Base-by-base conservation (phyloP, 2,797 vertebrate genomes). In the Molothrus aeneus region DNA sequence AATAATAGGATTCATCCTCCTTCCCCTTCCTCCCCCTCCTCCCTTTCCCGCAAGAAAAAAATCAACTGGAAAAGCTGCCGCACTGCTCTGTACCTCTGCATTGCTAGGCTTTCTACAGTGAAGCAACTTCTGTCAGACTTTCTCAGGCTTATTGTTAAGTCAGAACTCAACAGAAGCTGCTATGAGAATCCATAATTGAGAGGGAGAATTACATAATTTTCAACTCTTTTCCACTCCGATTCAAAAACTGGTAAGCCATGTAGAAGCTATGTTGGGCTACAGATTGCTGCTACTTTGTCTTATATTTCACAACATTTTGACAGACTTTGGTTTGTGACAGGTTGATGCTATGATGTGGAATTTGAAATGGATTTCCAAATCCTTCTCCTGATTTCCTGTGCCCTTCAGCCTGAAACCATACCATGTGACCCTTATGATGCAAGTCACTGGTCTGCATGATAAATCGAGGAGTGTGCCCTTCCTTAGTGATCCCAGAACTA, bases 1-100 rank as follows among this genome's bases (percentile, higher is more conserved):
- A 96, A 84, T 96, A 96, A 94, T 86, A 95, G 94, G 96, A 88
- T 92, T 94, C 86, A 75, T 95, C 45, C 72, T 94, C 66, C 77
- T 90, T 85, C 80, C 57, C 72, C 79, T 51, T 89, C 84, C 86
- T 90, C 24, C 73, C 47, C 77, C 31, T 34, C 19, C 85, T 48
- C 54, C 60, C 64, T 87, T 56, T 63, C 17, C 64, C 70, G 53
- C 18, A 66, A 94, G 40, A 60, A 75, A 95, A 94, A 87, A 87
- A 32, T 3, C 21, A 82, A 22, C 75, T 86, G 82, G 85, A 91
- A 95, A 88, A 95, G 70, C 91, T 86, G 69, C 69, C 74, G 90
- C 85, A 90, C 66, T 95, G 82, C 54, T 90, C 70, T 94, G 66
- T 95, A 84, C 54, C 54, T 94, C 86, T 94, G 80, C 88, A 84